These are phyloP conservation scores for Hafferia zeledoni DNA, from an alignment of 2,797 vertebrate species.

Conservation along the genomic window DNA sequence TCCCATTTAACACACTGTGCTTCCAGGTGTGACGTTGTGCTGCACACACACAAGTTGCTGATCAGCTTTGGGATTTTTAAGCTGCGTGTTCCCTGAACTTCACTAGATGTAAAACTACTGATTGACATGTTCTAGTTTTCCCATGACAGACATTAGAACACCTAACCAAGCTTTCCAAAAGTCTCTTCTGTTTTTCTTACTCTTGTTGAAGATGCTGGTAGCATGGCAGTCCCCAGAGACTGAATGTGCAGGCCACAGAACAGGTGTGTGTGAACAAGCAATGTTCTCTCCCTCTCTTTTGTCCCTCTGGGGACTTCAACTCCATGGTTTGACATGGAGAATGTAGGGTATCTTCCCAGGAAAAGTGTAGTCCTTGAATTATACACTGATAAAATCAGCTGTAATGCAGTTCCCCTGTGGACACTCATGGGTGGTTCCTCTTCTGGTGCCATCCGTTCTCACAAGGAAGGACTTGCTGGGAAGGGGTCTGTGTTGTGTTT, in stretches of 20 bases:
- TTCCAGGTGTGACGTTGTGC: not conserved
- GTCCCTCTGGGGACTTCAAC: not conserved
- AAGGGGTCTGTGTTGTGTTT: not conserved
- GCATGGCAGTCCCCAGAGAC: not conserved
- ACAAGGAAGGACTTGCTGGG: not conserved
- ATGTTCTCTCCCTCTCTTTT: not conserved
- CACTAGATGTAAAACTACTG: not conserved
- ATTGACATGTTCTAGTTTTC: not conserved
- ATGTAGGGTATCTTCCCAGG: not conserved
- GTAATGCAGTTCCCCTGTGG: not conserved
- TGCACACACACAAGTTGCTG: not conserved
- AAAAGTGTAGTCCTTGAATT: not conserved
- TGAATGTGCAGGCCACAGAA: not conserved
- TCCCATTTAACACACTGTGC: not conserved
- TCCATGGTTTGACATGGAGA: rapidly evolving
- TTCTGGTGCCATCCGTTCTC: not conserved
- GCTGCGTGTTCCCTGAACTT: not conserved
- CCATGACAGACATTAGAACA: not conserved
- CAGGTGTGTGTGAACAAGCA: rapidly evolving
- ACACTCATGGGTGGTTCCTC: not conserved
- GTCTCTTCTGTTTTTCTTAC: not conserved
- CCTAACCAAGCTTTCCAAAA: not conserved
- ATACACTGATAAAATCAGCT: not conserved
- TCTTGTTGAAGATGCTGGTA: not conserved
- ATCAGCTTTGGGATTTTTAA: not conserved